phyloP scores from a whole-genome alignment of 1,140 invertebrate species.

The Conus betulinus region DNA sequence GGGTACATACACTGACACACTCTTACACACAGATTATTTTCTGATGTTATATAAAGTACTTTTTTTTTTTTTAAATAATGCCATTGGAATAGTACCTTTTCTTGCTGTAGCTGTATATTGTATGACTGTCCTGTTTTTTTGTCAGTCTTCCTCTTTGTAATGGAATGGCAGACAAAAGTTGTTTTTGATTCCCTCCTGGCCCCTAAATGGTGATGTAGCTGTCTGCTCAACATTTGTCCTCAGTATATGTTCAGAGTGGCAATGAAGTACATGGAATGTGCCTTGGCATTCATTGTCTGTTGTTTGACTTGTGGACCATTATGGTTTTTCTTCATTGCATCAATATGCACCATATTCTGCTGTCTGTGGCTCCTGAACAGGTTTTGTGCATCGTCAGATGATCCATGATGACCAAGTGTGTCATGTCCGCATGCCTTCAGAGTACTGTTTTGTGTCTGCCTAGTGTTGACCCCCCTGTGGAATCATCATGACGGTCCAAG shows the following conservation, averaged over 20 bases:
- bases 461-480: constrained; percentile 31
- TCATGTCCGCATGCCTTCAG: constrained; percentile 37
- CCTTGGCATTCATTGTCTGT: constrained; percentile 34
- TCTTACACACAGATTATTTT: not conserved
- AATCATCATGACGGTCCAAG: constrained; percentile 34
- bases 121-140: not conserved
- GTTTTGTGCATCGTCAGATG: constrained; percentile 37
- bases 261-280: constrained; percentile 35
- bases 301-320: constrained; percentile 34
- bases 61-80: not conserved
- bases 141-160: constrained; percentile 37
- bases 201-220: constrained; percentile 35
- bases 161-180: constrained; percentile 39
- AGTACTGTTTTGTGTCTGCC: constrained; percentile 43
- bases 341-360: constrained; percentile 35
- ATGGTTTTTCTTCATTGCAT: constrained; percentile 32
- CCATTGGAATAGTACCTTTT: not conserved
- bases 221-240: constrained; percentile 34
- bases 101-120: not conserved
- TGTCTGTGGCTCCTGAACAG: constrained; percentile 32
- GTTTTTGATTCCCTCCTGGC: constrained; percentile 34
- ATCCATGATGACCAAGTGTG: constrained; percentile 37
- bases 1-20: too few relatives aligned
- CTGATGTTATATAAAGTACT: not conserved
- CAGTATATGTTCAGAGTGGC: constrained; percentile 34